phyloP scores from a whole-genome alignment of 2,797 vertebrate genomes.

The Xerus rutilus region DNA sequence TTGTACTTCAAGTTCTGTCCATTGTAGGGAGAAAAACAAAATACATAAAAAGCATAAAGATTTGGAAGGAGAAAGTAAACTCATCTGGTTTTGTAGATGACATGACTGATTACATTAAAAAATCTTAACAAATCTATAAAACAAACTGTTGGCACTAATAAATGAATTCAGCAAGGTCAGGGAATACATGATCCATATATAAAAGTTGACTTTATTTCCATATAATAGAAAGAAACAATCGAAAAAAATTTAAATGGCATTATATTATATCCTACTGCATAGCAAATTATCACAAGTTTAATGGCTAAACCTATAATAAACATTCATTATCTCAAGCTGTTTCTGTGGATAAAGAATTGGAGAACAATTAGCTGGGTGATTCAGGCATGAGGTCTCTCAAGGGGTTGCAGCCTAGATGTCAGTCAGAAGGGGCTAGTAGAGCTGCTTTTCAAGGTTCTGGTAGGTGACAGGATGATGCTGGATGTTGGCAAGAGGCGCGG shows the following conservation, averaged over 20 bases:
- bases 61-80: neutral
- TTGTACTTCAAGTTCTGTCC: neutral
- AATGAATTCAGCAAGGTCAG: neutral
- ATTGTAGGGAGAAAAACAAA: neutral
- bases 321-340: neutral
- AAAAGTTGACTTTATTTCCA: slow-evolving; percentile 25
- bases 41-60: neutral
- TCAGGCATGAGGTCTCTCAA: neutral
- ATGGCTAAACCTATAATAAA: neutral
- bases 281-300: neutral
- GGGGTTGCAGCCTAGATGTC: neutral
- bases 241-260: neutral
- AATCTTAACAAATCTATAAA: slow-evolving; percentile 3
- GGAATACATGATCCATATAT: neutral
- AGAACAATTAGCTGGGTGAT: neutral
- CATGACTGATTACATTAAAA: neutral
- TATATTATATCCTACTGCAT: neutral
- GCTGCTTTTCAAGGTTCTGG: neutral
- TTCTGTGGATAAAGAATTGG: neutral
- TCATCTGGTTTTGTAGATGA: neutral
- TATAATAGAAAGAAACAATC: neutral
- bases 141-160: neutral
- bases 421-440: neutral
- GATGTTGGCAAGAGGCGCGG: neutral
- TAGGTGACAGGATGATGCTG: neutral